phyloP scores from a whole-genome alignment of 2,888 invertebrate species.

The Nomada flava region DNA sequence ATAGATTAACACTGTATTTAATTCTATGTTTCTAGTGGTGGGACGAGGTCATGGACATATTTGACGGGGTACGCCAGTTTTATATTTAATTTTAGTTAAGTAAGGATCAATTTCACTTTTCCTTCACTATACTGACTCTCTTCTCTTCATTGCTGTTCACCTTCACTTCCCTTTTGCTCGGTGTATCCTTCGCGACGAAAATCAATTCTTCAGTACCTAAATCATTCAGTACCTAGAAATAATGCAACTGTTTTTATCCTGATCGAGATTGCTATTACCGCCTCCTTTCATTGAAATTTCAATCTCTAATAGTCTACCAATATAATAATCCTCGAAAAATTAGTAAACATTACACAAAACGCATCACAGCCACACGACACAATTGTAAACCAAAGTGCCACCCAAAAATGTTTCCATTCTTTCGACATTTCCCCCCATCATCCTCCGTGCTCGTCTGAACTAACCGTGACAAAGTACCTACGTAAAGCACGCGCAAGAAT shows the following conservation, averaged over 20 bases:
- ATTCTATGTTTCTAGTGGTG: conserved; percentile 95
- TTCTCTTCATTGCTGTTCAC: conserved; percentile 2
- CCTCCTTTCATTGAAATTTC: neutral
- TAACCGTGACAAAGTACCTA: conserved; percentile 14
- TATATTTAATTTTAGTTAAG: conserved; percentile 63
- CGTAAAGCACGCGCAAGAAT: no score
- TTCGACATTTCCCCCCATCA: neutral
- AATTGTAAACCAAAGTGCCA: neutral
- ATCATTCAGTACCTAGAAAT: neutral
- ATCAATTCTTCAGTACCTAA: neutral
- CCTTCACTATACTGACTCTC: conserved; percentile 17
- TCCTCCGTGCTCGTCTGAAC: neutral
- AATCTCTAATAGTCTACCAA: neutral
- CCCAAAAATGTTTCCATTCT: no score
- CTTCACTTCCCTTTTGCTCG: neutral
- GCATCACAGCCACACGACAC: neutral
- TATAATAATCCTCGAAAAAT: neutral
- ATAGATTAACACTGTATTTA: conserved; percentile 83
- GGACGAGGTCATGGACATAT: conserved; percentile 98
- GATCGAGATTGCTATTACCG: no score
- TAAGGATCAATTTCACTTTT: conserved; percentile 36
- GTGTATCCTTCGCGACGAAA: neutral
- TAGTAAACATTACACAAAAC: neutral
- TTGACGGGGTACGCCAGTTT: conserved; percentile 94
- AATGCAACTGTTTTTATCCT: no score